Base-by-base conservation (phyloP, 2,797 vertebrate species). In the Antennarius maculatus region DNA sequence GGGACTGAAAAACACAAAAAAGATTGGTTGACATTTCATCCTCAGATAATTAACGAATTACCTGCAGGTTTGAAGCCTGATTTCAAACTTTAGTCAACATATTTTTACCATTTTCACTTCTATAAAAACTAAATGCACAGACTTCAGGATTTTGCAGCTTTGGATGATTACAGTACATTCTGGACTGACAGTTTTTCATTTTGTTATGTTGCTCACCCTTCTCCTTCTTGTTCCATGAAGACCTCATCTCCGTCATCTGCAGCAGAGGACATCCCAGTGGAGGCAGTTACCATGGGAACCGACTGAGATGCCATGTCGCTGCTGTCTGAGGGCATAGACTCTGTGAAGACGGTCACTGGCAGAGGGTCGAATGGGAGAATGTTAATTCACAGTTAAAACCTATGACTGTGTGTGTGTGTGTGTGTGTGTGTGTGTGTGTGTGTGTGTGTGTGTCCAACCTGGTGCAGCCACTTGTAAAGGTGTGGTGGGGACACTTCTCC, bases 221-320 rank as follows among this genome's bases (percentile, higher is more conserved):
- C 97, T 61, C 94, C 95, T 82, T 98, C 97, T 2, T 95, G 94
- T 84, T 97, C 96, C 83, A 96, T 95, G 74, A 99, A 99, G 3
- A 98, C 97, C 77, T 98, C 97, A n/a, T 98, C 97, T 0, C 94
- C 94, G 14, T 98, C 96, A 1, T 98, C 97, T 0, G 92, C 91
- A 13, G 94, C 87, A 5, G 93, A 90, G 5, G 93, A 90, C 61
- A 96, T 90, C 46, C 89, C 93, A 0, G 95, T 95, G 43, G 97
- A 96, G 1, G 97, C 96, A 2, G 96, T 97, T 66, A 98, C 97
- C 97, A 98, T 99, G 5, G 97, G 97, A 80, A 99, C 97, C 0
- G 97, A 99, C 91, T 99, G 97, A 8, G 97, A 99, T 0, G 97
- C 95, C 6, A 95, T 95, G 64, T 99, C 97, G 0, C 92, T 92